Conservation (phyloP, 1,140 invertebrate genomes). For the Aphaenogaster rudis region DNA sequence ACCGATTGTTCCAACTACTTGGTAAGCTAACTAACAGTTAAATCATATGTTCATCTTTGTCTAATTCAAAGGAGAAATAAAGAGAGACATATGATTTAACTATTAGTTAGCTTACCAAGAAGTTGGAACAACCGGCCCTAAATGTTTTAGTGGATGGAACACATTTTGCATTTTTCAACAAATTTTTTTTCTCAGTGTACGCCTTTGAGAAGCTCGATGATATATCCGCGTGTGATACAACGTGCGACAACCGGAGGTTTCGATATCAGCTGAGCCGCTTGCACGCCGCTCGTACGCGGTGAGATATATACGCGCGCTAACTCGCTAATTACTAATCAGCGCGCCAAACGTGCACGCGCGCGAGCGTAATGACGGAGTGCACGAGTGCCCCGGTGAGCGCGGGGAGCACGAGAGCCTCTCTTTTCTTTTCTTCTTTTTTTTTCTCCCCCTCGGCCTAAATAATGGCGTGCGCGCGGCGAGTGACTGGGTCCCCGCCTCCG, state of each 20-base stretch:
- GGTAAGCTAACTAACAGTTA: too few relatives aligned
- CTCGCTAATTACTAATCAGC: slow-evolving; percentile 47
- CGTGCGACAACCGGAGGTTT: neutral
- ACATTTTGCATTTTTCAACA: too few relatives aligned
- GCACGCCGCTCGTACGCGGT: neutral
- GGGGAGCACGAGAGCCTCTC: slow-evolving; percentile 4
- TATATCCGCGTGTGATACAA: too few relatives aligned
- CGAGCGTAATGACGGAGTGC: slow-evolving; percentile 4
- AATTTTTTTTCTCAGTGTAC: neutral
- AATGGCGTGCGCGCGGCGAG: slow-evolving; percentile 39
- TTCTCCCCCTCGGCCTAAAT: slow-evolving; percentile 8
- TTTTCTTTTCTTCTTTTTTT: neutral
- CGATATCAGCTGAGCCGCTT: neutral
- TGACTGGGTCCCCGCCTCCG: slow-evolving; percentile 46
- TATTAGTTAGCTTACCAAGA: too few relatives aligned
- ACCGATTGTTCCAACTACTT: too few relatives aligned
- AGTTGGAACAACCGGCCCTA: too few relatives aligned
- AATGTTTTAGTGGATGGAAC: too few relatives aligned
- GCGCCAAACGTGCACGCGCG: slow-evolving; percentile 30
- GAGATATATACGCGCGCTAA: slow-evolving; percentile 44
- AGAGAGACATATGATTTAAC: too few relatives aligned
- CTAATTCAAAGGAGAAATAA: too few relatives aligned
- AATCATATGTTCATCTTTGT: too few relatives aligned
- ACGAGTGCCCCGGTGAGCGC: neutral
- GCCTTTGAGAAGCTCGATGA: neutral